Evolutionary conservation across 2,797 vertebrate species (phyloP), one percentile per base, ranked within the genome.

Genomic region (Echiichthys vipera): DNA sequence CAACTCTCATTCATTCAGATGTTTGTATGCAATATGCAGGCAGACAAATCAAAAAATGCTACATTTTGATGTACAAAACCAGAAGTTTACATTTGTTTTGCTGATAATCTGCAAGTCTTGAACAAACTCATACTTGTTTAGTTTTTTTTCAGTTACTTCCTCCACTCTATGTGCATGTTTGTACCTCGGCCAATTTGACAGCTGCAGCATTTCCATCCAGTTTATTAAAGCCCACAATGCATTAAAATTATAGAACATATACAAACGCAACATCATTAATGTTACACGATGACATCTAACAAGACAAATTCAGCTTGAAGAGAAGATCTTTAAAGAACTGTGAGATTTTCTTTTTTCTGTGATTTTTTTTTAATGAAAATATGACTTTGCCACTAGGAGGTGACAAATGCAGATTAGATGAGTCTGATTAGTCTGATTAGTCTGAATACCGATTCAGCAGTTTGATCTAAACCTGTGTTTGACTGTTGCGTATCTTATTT

Each of bases 171-270:
- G 51, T 47, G 18, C 3, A 0, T 47, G 7, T 64, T 46, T 77
- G 65, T 65, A 51, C 49, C 22, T 49, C 29, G 53, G 65, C 56
- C 74, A 69, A 20, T 80, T 73, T 74, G 65, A 83, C 80, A 84
- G 81, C 71, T 83, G 80, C 71, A 77, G 62, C 47, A 63, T 76
- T 53, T 74, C 73, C 27, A 56, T 74, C 24, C 46, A 51, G 13
- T 77, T 71, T 32, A 65, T 76, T 78, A 73, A 71, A 54, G 40
- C 45, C 20, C 37, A 55, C 58, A 65, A 71, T 69, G 55, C 55
- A 49, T 68, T 68, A 53, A 14, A 58, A 80, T 56, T 15, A 42
- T 20, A 30, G 17, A 51, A 27, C 25, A 57, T 50, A 75, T 17
- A 30, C 30, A 55, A 62, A 70, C 49, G 49, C 27, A 32, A 50